Evolutionary conservation across 2,113 vertebrate genomes (phyloP).

Genomic region (Grammomys dolichurus): DNA sequence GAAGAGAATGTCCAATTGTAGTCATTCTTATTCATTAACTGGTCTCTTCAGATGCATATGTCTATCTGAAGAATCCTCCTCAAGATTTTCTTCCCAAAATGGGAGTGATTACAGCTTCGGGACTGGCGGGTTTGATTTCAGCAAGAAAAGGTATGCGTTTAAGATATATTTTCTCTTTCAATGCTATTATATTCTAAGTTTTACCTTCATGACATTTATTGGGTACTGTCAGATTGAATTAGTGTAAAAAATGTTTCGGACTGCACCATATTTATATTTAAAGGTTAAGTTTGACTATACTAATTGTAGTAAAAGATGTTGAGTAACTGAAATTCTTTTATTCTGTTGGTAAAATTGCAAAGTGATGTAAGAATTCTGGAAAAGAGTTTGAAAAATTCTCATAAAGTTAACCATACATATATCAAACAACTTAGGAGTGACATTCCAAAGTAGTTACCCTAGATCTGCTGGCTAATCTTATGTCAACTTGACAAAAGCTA

Average conservation of each 20-base stretch:
- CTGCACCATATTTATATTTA: not conserved
- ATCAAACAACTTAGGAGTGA: not conserved
- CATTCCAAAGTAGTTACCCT: not conserved
- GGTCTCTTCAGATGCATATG: conserved; percentile 89
- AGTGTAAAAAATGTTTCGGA: not conserved
- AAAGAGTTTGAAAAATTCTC: conserved; percentile 10
- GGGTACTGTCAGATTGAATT: not conserved
- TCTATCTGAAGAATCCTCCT: conserved; percentile 94
- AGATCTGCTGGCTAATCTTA: not conserved
- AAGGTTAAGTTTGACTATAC: not conserved
- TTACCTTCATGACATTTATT: conserved; percentile 17
- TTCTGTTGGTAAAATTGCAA: conserved; percentile 1
- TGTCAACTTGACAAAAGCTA: not conserved
- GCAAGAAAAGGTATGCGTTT: conserved; percentile 90
- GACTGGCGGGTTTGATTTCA: conserved; percentile 91
- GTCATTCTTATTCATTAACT: conserved; percentile 60
- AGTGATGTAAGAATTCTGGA: conserved; percentile 34
- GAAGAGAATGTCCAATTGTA: not conserved
- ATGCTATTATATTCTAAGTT: conserved; percentile 41
- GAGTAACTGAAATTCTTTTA: not conserved
- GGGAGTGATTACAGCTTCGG: conserved; percentile 90
- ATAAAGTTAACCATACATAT: conserved; percentile 13
- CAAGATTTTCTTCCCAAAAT: conserved; percentile 92
- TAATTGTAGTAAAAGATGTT: not conserved
- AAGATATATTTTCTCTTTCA: conserved; percentile 34